Percentiles rank a stretch among this genome's conserved stretches.
Evolutionary conservation across 2,113 vertebrate species (phyloP).

Genomic region (Ellobius talpinus): DNA sequence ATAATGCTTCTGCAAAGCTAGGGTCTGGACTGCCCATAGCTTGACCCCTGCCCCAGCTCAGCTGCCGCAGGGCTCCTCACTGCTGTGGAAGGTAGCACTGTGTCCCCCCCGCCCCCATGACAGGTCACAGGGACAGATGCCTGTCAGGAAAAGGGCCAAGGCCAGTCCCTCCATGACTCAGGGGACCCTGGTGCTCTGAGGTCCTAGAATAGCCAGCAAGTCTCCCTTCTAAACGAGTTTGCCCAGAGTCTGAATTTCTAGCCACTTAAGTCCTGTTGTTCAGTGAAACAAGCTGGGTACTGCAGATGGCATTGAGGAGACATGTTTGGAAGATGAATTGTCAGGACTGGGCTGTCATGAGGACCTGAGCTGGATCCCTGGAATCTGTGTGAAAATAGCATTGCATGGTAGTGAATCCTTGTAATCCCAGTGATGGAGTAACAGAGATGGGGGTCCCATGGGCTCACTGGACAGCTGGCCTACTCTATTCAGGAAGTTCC

Average conservation of each 20-base stretch:
- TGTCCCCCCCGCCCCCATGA: too few species aligned
- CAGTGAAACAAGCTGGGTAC: neutral
- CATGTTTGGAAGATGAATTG: neutral
- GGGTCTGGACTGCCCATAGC: neutral
- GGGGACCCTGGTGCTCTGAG: neutral
- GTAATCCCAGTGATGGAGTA: neutral
- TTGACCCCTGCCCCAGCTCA: neutral
- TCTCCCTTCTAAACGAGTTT: neutral
- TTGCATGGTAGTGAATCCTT: neutral
- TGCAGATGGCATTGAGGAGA: neutral
- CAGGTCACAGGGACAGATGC: neutral
- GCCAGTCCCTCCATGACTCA: neutral
- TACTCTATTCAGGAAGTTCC: neutral
- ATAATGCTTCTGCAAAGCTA: neutral
- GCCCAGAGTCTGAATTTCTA: neutral
- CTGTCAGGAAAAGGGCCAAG: neutral
- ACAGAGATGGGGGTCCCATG: too few species aligned
- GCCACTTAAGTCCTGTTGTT: neutral
- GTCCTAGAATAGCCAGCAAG: neutral
- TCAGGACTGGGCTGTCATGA: neutral
- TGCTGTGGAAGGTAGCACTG: neutral
- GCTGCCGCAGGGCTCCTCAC: neutral
- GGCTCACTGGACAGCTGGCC: neutral
- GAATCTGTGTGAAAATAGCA: neutral
- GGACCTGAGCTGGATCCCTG: neutral